These are phyloP conservation scores for Lasioglossum oenotherae DNA, from an alignment of 2,888 invertebrate genomes.

Conservation along the genomic window DNA sequence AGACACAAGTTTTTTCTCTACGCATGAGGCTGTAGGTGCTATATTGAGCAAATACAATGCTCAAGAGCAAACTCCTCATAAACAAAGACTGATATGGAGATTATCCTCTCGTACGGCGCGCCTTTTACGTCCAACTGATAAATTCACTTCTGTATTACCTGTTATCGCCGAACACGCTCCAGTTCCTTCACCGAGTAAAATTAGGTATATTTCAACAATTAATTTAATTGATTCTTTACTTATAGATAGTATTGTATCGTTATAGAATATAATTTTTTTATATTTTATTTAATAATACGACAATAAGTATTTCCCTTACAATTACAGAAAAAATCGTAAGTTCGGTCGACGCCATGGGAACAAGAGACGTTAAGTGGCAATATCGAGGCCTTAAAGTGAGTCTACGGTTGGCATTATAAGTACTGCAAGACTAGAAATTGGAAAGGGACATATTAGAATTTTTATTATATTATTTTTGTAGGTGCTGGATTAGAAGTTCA, in stretches of 20 bases:
- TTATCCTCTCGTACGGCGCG: slow-evolving; percentile 90
- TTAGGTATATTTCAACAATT: slow-evolving; percentile 72
- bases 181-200: slow-evolving; percentile 81
- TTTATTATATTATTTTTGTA: slow-evolving; percentile 75
- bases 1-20: slow-evolving; percentile 87
- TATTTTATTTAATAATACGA: not conserved
- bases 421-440: not conserved
- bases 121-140: slow-evolving; percentile 90
- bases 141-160: slow-evolving; percentile 89
- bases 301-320: not conserved
- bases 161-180: slow-evolving; percentile 90
- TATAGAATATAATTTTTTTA: not conserved
- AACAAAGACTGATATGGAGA: slow-evolving; percentile 91
- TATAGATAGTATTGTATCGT: not conserved
- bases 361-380: slow-evolving; percentile 78
- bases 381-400: slow-evolving; percentile 54
- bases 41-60: slow-evolving; percentile 91
- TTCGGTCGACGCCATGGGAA: slow-evolving; percentile 81
- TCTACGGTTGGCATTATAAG: slow-evolving; percentile 13
- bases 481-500: slow-evolving; percentile 87
- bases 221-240: not conserved
- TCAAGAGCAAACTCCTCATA: slow-evolving; percentile 88
- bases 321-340: slow-evolving; percentile 80
- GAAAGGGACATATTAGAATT: not conserved
- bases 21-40: slow-evolving; percentile 87